A percentile compares a stretch with the other conserved stretches of the same genome.
Evolutionary conservation across 2,797 vertebrate genomes (phyloP).

Genomic region (Falco novaeseelandiae): DNA sequence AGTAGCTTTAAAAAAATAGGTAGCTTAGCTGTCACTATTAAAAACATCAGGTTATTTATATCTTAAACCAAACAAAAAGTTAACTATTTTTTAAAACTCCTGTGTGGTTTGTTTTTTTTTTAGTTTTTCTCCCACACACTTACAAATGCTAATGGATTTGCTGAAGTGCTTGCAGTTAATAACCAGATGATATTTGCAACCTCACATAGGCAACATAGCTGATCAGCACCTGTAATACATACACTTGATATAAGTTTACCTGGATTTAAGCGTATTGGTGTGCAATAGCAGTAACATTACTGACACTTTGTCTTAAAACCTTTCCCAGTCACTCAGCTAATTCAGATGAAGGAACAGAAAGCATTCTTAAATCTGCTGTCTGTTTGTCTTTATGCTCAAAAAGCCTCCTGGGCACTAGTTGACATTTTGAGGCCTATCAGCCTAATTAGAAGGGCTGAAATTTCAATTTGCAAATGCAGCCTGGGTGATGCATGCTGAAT

Average conservation of each 20-base stretch:
- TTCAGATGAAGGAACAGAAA: not conserved
- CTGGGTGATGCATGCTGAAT: not conserved
- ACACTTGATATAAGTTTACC: not conserved
- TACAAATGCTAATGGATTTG: not conserved
- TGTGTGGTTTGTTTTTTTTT: too few species aligned
- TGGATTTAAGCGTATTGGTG: not conserved
- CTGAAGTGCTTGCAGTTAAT: not conserved
- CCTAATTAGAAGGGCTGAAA: not conserved
- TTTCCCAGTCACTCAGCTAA: not conserved
- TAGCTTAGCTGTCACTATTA: not conserved
- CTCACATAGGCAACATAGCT: not conserved
- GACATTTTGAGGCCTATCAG: not conserved
- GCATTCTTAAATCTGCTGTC: not conserved
- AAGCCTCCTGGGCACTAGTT: not conserved
- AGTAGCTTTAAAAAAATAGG: not conserved
- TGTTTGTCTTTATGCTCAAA: not conserved
- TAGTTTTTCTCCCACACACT: rapidly evolving
- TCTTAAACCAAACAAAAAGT: too few species aligned
- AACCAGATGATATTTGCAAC: not conserved
- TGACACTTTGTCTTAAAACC: not conserved
- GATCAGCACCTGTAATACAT: not conserved
- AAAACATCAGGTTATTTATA: not conserved
- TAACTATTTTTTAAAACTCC: too few species aligned
- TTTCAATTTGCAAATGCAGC: not conserved
- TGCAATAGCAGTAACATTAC: not conserved